Evolutionary conservation across 2,888 invertebrate genomes (phyloP), one percentile per base, ranked within the genome.

Genomic region (Stenchaetothrips biformis): DNA sequence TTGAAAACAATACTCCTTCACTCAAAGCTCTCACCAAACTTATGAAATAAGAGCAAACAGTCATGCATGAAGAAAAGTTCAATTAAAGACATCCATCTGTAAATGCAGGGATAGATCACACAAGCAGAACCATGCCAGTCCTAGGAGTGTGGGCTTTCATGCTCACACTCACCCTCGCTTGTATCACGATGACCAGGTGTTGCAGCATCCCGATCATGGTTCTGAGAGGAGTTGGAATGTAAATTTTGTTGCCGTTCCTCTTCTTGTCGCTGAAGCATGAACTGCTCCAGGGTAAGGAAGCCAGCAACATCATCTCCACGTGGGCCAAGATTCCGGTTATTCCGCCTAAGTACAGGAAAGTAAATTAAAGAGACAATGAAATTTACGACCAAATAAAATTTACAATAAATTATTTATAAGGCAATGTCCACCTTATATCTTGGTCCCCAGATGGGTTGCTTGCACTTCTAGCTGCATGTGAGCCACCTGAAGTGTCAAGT

Each of bases 211-310:
- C 18, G 79, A 77, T 79, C 49, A 18, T 78, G 67, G 48, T 79
- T 78, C 27, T 78, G 77, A 21, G 78, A 77, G 21, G 21, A n/a
- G 53, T 77, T 59, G 49, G 21, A 11, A 78, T 80, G 53, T 81
- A 82, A 74, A 25, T 81, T 80, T 48, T 89, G 89, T 83, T 89
- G 89, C 37, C 90, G 89, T 84, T 94, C 93, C 85, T 93, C 93
- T 82, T 91, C 92, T 86, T 94, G 94, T 83, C 92, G 91, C 83
- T 91, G 90, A 83, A 92, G 86, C 94, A 94, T 94, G 84, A 95
- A 90, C 87, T 94, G 92, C 86, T 94, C 93, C 49, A 94, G 88
- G 0, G 94, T 95, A 79, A 94, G 91, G 85, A 92, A 92, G 0
- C 92, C 92, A 78, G 90, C 89, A 49, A 91, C 87, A 85, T 90